phyloP scores from a whole-genome alignment of 2,797 vertebrate genomes.

The Pseudochaenichthys georgianus region DNA sequence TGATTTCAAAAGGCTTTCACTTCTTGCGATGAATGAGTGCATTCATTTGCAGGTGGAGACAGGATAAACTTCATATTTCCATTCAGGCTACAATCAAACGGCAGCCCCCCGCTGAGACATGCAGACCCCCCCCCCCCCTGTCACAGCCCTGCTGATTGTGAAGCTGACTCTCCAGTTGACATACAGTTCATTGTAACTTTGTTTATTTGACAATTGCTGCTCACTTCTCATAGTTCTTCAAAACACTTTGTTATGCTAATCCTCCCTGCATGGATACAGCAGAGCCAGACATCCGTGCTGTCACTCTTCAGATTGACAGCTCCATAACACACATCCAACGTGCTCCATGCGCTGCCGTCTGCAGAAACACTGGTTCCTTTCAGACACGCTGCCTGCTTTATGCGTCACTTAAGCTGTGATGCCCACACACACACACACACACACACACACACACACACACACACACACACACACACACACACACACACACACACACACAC shows the following conservation, averaged over 20 bases:
- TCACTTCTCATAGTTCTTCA: conserved; percentile 50
- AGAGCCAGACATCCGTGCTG: conserved; percentile 56
- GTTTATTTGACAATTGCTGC: conserved; percentile 54
- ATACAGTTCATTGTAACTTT: conserved; percentile 48
- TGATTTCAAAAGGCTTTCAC: conserved; percentile 8
- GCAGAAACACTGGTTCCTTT: conserved; percentile 56
- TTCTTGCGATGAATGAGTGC: neutral
- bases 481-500: too few relatives aligned
- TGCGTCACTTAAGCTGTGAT: conserved; percentile 38
- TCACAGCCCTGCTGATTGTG: conserved; percentile 32
- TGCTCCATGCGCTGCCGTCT: conserved; percentile 54
- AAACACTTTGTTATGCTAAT: conserved; percentile 65
- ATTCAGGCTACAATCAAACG: conserved; percentile 29
- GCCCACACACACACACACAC: conserved; percentile 9
- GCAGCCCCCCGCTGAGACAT: conserved; percentile 15
- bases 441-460: too few relatives aligned
- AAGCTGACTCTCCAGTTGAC: conserved; percentile 32
- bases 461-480: too few relatives aligned
- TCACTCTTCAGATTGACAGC: conserved; percentile 59
- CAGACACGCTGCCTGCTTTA: conserved; percentile 43
- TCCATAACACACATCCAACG: conserved; percentile 27
- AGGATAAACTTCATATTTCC: conserved; percentile 18
- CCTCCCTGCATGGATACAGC: conserved; percentile 48
- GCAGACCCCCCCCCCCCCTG: neutral
- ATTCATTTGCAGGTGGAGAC: conserved; percentile 13